Percentiles rank a stretch among this genome's conserved stretches.
Evolutionary conservation across 1,140 invertebrate genomes (phyloP).

Genomic region (Zaprionus capensis): DNA sequence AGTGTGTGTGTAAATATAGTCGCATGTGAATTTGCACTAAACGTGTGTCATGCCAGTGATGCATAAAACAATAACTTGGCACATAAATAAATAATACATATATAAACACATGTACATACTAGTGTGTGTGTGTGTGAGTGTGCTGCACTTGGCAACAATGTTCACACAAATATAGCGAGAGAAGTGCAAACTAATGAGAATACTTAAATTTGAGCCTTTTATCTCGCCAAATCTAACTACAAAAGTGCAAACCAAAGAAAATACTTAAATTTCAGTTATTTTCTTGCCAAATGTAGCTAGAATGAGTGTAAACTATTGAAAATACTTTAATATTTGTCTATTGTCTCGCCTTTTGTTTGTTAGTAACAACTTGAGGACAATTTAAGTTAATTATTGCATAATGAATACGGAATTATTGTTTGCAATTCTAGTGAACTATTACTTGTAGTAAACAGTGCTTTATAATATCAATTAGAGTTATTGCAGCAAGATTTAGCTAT

Average conservation of each 20-base stretch:
- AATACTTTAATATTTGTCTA: neutral
- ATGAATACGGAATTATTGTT: neutral
- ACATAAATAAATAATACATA: slow-evolving; percentile 1
- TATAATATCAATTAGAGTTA: neutral
- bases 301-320: too few species aligned
- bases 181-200: neutral
- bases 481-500: neutral
- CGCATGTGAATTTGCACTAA: neutral
- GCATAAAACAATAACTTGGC: slow-evolving; percentile 5
- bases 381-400: neutral
- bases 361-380: neutral
- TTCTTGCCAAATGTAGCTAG: neutral
- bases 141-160: slow-evolving; percentile 5
- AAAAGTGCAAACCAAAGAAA: neutral
- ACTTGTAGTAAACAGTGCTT: neutral
- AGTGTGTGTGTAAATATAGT: neutral
- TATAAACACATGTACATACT: neutral
- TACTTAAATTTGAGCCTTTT: neutral
- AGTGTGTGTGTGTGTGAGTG: slow-evolving; percentile 8
- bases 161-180: neutral
- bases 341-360: neutral
- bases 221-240: neutral
- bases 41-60: slow-evolving; percentile 5
- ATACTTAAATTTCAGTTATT: neutral
- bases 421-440: neutral